Base-by-base conservation (phyloP, 2,113 vertebrate species). In the Orcinus orca region DNA sequence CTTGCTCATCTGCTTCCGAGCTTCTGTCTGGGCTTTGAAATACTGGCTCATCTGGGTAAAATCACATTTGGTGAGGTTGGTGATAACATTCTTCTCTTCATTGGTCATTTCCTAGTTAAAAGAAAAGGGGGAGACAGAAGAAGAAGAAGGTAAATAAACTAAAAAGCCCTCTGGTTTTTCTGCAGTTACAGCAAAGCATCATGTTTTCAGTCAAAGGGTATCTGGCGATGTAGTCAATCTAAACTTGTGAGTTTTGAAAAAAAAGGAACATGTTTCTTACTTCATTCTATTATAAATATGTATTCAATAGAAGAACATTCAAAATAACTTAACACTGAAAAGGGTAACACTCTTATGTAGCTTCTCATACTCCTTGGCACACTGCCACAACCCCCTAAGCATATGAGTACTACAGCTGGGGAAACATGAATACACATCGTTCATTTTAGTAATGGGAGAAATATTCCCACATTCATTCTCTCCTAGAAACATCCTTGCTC, bases 1-100 rank as follows among this genome's bases (percentile, higher is more conserved):
- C 98, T 99, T 99, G 86, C 99, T 99, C 99, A 99, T 99, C 98
- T 99, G 99, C 98, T 99, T 99, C 97, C 99, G 99, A 97, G 99
- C 99, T 98, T 99, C 99, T 0, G 99, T 74, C 93, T 99, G 99
- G 68, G 99, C 99, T 98, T 99, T 99, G 97, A 99, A 99, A 99
- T 99, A 99, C 90, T 99, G 99, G 92, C 95, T 99, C 99, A 99
- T 99, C 84, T 99, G 99, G 70, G 96, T 99, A 97, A 99, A 99
- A 98, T 99, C 98, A 97, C 99, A 99, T 98, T 99, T 99, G 98
- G 99, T 99, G 97, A 99, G 98, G 97, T 53, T 99, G 74, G 99
- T 99, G 97, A 99, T 99, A 88, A 98, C 98, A 94, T 99, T 99
- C 98, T 99, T 99, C 97, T 99, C 99, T 96, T 99, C 99, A 87